Evolutionary conservation across 2,888 invertebrate genomes (phyloP).

Genomic region (Lingula anatina): DNA sequence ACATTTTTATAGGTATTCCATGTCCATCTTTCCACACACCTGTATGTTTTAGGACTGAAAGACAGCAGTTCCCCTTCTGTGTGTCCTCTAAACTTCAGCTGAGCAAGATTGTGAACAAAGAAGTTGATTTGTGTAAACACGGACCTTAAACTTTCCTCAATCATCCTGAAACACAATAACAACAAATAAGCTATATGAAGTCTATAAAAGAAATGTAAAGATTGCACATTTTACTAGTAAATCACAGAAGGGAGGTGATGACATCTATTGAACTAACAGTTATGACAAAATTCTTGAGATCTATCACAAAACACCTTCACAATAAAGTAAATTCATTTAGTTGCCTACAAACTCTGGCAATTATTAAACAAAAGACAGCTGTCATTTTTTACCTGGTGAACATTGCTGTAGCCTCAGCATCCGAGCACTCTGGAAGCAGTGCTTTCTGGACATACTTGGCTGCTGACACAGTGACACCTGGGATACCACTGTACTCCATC

Average conservation of each 20-base stretch:
- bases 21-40: conserved; percentile 68
- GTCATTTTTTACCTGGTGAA: conserved; percentile 72
- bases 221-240: not conserved
- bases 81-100: conserved; percentile 82
- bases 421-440: conserved; percentile 79
- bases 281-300: not conserved
- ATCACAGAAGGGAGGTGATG: not conserved
- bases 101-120: conserved; percentile 94
- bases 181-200: not conserved
- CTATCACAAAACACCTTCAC: too few relatives aligned
- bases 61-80: conserved; percentile 64
- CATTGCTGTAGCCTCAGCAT: conserved; percentile 92
- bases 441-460: conserved; percentile 88
- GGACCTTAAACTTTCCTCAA: conserved; percentile 87
- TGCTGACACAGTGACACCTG: conserved; percentile 85
- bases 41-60: conserved; percentile 90
- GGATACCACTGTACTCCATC: conserved; percentile 60
- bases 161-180: conserved; percentile 59
- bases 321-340: too few relatives aligned
- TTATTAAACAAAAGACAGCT: too few relatives aligned
- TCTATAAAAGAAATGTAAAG: not conserved
- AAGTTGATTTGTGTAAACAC: conserved; percentile 97
- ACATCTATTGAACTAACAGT: not conserved
- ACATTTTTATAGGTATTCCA: too few relatives aligned
- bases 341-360: too few relatives aligned